Conservation (phyloP, 1,140 invertebrate genomes). For the Aphelinus atriplicis region DNA sequence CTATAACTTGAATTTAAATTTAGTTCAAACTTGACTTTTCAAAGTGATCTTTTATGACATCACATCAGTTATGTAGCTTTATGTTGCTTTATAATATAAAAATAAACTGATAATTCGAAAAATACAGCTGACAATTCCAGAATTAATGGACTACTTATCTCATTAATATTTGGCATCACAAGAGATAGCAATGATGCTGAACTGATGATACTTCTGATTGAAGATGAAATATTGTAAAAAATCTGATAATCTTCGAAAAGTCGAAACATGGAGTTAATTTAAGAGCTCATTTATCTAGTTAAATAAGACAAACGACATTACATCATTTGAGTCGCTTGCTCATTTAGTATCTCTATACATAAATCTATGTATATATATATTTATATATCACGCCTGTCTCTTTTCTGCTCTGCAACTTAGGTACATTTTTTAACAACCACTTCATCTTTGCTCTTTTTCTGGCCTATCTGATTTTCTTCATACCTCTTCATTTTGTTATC, state of each 20-base stretch:
- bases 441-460: conserved; percentile 39
- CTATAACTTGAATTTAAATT: conserved; percentile 29
- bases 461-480: conserved; percentile 42
- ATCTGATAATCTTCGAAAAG: conserved; percentile 25
- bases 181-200: conserved; percentile 35
- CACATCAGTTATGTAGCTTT: conserved; percentile 23
- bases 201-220: background rate
- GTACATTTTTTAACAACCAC: conserved; percentile 55
- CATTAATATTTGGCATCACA: conserved; percentile 31
- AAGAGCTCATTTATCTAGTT: conserved; percentile 40
- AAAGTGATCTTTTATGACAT: conserved; percentile 24
- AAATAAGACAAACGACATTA: conserved; percentile 35
- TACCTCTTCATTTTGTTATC: conserved; percentile 47
- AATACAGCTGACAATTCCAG: conserved; percentile 1
- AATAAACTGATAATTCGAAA: conserved; percentile 12
- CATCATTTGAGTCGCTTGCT: conserved; percentile 60
- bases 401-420: conserved; percentile 60
- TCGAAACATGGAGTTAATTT: conserved; percentile 32
- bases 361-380: conserved; percentile 56
- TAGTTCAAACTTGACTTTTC: conserved; percentile 33
- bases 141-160: conserved; percentile 26
- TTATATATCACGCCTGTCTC: conserved; percentile 61
- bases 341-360: conserved; percentile 57
- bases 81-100: conserved; percentile 19
- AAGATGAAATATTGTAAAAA: conserved; percentile 19